Base-by-base conservation (phyloP, 2,113 vertebrate genomes). In the Halichoeres trimaculatus region DNA sequence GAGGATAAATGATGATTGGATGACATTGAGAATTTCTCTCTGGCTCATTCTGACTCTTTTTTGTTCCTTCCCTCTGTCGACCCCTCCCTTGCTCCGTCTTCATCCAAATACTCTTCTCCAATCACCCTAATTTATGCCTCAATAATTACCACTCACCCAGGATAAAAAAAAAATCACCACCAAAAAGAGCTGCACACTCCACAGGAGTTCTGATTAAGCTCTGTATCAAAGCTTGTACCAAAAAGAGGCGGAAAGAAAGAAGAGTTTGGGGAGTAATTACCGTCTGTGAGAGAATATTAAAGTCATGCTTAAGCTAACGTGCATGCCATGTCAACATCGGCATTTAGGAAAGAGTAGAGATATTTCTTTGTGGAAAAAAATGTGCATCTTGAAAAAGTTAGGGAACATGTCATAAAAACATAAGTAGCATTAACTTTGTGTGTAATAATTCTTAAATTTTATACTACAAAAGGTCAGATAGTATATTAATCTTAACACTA, bases 111-210 rank as follows among this genome's bases (percentile, higher is more conserved):
- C 68, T 85, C 75, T 76, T 83, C 80, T 91, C 85, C 81, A 86
- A 92, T 89, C 88, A 89, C 83, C 87, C 87, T 92, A 89, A 93
- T 93, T 93, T 92, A 90, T 92, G 88, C 91, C 84, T 76, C 82
- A 89, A 90, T 94, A 94, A 94, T 91, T 93, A 92, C 87, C 84
- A 87, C 75, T 91, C 76, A 73, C 74, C 85, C 81, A 89, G 84
- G 83, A 91, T 90, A 85, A 87, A 78, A 89, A 85, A n/a, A 88
- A 85, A 87, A 88, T 81, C 70, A 56, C 68, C 57, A 82, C 66
- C 76, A 86, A 80, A 88, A 84, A 74, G 87, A 79, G 74, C 83
- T 84, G 48, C 69, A 57, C 65, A 80, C 90, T 86, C 90, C 69
- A 78, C 89, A 78, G 85, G 89, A 91, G 87, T 77, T 85, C 85